Evolutionary conservation across 1,140 invertebrate genomes (phyloP).

Genomic region (Oreohelix idahoensis): DNA sequence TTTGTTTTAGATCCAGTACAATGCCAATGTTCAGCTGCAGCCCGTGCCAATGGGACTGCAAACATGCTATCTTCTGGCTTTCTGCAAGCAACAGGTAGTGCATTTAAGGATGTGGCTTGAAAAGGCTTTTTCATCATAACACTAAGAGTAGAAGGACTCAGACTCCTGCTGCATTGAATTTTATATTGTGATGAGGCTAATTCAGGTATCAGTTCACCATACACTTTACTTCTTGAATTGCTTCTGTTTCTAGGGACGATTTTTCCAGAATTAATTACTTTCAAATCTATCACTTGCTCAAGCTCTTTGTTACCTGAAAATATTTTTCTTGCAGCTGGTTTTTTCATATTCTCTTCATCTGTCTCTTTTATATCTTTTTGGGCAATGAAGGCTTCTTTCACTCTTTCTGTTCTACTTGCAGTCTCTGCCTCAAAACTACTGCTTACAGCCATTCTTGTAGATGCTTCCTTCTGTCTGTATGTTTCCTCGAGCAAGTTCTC

Average conservation of each 20-base stretch:
- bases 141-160: too few relatives aligned
- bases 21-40: too few relatives aligned
- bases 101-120: too few relatives aligned
- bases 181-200: background rate
- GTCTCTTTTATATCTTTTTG: background rate
- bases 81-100: too few relatives aligned
- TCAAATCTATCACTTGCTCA: background rate
- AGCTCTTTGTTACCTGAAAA: background rate
- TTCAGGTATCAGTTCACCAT: background rate
- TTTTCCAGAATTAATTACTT: background rate
- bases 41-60: too few relatives aligned
- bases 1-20: too few relatives aligned
- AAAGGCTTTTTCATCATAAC: too few relatives aligned
- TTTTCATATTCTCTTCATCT: background rate
- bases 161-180: background rate
- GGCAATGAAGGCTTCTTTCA: background rate
- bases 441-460: background rate
- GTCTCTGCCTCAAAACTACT: background rate
- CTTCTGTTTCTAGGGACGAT: background rate
- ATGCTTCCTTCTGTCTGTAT: background rate
- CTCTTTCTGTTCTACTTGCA: background rate
- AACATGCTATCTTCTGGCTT: too few relatives aligned
- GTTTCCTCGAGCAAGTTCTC: background rate
- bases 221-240: background rate
- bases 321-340: background rate